Conservation (phyloP, 2,797 vertebrate species). For the Rhadinocentrus ornatus region DNA sequence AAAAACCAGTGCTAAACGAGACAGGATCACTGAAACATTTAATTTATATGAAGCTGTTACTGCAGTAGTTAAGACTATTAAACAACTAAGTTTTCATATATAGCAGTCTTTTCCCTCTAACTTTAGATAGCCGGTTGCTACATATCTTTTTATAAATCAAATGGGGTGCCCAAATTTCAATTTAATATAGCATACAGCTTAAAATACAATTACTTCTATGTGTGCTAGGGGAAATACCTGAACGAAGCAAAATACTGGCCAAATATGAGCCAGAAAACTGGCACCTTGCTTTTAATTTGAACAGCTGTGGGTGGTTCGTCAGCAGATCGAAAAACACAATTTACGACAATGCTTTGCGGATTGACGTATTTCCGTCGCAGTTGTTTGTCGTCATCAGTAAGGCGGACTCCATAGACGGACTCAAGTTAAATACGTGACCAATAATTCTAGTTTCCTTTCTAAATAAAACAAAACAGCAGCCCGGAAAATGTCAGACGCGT, state of each 20-base stretch:
- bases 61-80: neutral
- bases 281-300: neutral
- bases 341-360: neutral
- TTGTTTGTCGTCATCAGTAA: neutral
- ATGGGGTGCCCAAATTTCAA: neutral
- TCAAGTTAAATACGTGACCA: neutral
- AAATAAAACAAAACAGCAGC: constrained; percentile 11
- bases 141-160: neutral
- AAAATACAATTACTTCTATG: neutral
- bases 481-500: neutral
- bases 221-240: constrained; percentile 10
- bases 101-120: neutral
- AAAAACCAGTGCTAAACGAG: neutral
- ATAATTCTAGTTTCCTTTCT: neutral
- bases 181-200: neutral
- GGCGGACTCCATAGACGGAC: too few species aligned
- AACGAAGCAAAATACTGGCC: neutral
- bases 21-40: neutral
- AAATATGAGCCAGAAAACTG: neutral
- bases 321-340: constrained; percentile 31
- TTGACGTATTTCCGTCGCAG: constrained; percentile 13
- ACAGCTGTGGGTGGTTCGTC: constrained; percentile 53
- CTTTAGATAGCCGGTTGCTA: constrained; percentile 6
- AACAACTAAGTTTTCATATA: neutral
- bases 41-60: neutral